Evolutionary conservation across 2,113 vertebrate genomes (phyloP), one percentile per base, ranked within the genome.

Genomic region (Eptatretus burgeri): DNA sequence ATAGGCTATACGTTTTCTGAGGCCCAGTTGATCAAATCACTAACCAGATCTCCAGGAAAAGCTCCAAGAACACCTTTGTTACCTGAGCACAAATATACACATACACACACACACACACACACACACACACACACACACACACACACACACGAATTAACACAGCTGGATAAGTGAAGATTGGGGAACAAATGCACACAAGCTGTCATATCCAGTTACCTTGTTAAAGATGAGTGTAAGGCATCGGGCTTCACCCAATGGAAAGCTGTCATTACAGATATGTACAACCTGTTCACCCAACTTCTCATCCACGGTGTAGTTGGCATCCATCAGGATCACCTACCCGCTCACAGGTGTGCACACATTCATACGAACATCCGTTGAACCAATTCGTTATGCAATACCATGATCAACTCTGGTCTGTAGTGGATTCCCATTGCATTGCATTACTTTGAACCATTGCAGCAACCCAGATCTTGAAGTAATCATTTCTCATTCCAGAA

Each of bases 231-330:
- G 9, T 2, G 56, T 60, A 12, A 60, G 56, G 10, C n/a, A 11
- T 60, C 11, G 56, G n/a, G 11, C 56, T 60, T n/a, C 56, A 11
- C 56, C 56, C 20, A n/a, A 12, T 60, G 56, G 56, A 60, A 60
- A 13, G 12, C 56, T 20, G 27, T 41, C 27, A 41, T 41, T 41
- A 41, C 27, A 41, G 27, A 41, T 41, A 41, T 41, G 27, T 41
- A 41, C 27, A 41, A 41, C 27, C 27, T 41, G 56, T 1, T 79
- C 81, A 50, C 91, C 91, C 51, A 98, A 77, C 10, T 79, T 89
- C 72, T 94, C 84, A 18, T 98, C 89, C 81, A 91, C 85, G 66
- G 91, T 78, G 1, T 93, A 93, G 74, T 93, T 98, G 69, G 86
- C 86, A 67, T 98, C 91, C 89, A 89, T 91, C 72, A 98, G 73